Conservation (phyloP, 2,113 vertebrate genomes). For the rabbit (Oryctolagus cuniculus) region mOryCun1.1 NC_091438.1:158034001-158034500, state of each 20-base stretch:
- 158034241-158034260: neutral
- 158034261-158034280: neutral
- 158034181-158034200: neutral
- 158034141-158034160: neutral
- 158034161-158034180: neutral
- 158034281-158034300: neutral
- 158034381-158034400: neutral
- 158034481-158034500: neutral
- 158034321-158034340: neutral
- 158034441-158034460: accelerated
- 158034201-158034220: neutral
- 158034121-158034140: too few relatives aligned
- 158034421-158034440: neutral
- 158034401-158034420: neutral
- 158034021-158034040: neutral
- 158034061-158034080: neutral
- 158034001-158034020: neutral
- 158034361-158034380: neutral
- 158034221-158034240: neutral
- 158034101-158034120: too few relatives aligned
- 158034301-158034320: neutral
- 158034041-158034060: neutral
- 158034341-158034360: neutral
- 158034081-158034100: too few relatives aligned
- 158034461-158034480: accelerated